A percentile compares a stretch with the other conserved stretches of the same genome.
These are phyloP conservation scores for Eugnorisma glareosa DNA, from an alignment of 2,888 invertebrate genomes.

Conservation along the genomic window DNA sequence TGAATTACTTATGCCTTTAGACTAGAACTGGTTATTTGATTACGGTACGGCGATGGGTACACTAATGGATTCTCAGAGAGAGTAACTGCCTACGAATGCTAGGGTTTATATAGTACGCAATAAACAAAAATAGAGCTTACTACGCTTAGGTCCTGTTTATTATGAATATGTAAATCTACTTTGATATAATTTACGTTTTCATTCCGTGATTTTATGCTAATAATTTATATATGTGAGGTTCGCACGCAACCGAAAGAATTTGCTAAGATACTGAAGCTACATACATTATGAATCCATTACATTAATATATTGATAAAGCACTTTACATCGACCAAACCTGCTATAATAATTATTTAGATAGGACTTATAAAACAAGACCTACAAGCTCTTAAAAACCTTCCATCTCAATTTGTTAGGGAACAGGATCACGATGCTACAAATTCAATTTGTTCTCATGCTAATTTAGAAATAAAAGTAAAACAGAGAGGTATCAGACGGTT, in stretches of 20 bases:
- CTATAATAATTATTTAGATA: constrained; percentile 34
- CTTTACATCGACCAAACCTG: constrained; percentile 23
- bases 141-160: constrained; percentile 31
- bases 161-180: constrained; percentile 56
- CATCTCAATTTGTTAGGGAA: constrained; percentile 42
- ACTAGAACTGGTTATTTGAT: constrained; percentile 69
- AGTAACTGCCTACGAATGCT: constrained; percentile 55
- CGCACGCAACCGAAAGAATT: constrained; percentile 49
- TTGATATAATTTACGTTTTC: constrained; percentile 52
- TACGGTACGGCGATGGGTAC: constrained; percentile 54
- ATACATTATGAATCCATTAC: constrained; percentile 34
- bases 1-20: constrained; percentile 74
- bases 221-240: constrained; percentile 41
- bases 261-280: constrained; percentile 30
- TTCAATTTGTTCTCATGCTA: constrained; percentile 69
- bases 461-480: constrained; percentile 67
- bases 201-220: constrained; percentile 46
- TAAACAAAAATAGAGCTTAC: constrained; percentile 56
- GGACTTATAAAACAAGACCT: constrained; percentile 15
- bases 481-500: constrained; percentile 59
- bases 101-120: constrained; percentile 52
- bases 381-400: constrained; percentile 23
- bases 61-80: constrained; percentile 67
- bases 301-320: constrained; percentile 35
- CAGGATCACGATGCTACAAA: constrained; percentile 42